Evolutionary conservation across 2,888 invertebrate species (phyloP), one percentile per base, ranked within the genome.

Genomic region (Prenolepis imparis): DNA sequence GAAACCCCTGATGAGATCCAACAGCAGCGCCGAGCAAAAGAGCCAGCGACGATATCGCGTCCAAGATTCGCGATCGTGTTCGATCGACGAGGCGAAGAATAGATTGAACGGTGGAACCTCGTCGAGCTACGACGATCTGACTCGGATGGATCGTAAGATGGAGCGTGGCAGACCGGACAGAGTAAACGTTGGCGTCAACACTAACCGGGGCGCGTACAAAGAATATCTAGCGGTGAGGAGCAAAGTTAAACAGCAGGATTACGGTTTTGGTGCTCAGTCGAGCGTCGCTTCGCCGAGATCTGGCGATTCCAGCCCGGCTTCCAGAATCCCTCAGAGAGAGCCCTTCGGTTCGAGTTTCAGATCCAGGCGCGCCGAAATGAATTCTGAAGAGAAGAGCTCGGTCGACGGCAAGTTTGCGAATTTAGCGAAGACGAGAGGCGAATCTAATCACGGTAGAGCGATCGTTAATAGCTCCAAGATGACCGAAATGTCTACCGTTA

Each of bases 21-120:
- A 93, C 85, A 93, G 93, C 70, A 93, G 91, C 66, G 92, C 93
- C 2, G 93, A 93, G 9, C 92, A 92, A 67, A 93, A 93, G 80
- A 91, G 87, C 55, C 86, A 91, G 44, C 86, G 91, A 5, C 87
- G 90, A 36, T 85, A 89, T n/a, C 87, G 91, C 15, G 72, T 36
- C 0, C 91, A 92, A 57, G 92, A 92, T 15, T 80, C 90, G 24
- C 83, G 91, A 52, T 90, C 90, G 8, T 89, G 92, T 12, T 90
- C 92, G 39, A 89, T 89, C 57, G 91, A 92, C 81, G 91, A 92
- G 61, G 82, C 89, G 6, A 87, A 88, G 24, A 91, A 92, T 6
- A 90, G 89, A 41, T 36, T 92, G 57, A 93, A 93, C 84, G 91
- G 90, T 36, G 90, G 83, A n/a, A 81, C 86, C 0, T 93, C 93